Evolutionary conservation across 2,797 vertebrate species (phyloP).

Genomic region (Enteromius fasciolatus): DNA sequence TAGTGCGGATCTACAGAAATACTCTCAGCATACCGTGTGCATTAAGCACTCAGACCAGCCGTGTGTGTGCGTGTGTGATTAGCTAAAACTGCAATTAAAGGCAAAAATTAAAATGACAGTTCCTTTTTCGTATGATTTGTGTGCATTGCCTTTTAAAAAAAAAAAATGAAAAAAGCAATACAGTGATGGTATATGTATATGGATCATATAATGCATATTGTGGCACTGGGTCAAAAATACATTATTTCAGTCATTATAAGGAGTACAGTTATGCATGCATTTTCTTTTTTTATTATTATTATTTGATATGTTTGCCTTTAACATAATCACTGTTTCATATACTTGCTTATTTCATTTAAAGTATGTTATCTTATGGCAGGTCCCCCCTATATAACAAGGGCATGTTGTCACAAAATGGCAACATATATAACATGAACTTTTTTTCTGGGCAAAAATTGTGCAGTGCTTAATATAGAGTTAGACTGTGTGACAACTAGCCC

Average conservation of each 20-base stretch:
- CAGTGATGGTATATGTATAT: neutral
- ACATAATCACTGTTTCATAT: neutral
- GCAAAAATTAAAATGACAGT: neutral
- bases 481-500: neutral
- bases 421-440: neutral
- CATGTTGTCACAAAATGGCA: neutral
- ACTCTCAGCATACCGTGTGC: neutral
- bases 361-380: neutral
- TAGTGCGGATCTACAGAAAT: slow-evolving; percentile 1
- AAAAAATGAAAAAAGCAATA: neutral
- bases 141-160: too few relatives aligned
- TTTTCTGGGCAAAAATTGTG: neutral
- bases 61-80: neutral
- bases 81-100: neutral
- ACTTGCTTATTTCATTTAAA: neutral
- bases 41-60: neutral
- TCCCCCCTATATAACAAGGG: neutral
- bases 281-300: neutral
- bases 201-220: neutral
- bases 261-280: neutral
- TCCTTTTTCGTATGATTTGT: neutral
- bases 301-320: neutral
- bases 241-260: neutral
- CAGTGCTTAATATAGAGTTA: neutral
- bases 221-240: neutral